phyloP scores from a whole-genome alignment of 2,888 invertebrate species.

The Steinernema carpocapsae region DNA sequence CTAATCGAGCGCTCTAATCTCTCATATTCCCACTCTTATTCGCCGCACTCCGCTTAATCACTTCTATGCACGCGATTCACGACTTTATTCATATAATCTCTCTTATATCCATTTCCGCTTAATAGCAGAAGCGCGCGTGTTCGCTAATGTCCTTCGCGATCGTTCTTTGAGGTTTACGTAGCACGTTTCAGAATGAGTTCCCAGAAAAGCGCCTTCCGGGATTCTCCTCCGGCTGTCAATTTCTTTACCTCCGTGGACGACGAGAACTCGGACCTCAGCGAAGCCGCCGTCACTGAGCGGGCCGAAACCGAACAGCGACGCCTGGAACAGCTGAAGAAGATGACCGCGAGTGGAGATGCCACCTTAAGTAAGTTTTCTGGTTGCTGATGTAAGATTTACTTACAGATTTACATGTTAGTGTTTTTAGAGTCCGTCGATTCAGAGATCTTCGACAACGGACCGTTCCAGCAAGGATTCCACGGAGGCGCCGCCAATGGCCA shows the following conservation, averaged over 20 bases:
- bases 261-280: constrained; percentile 39
- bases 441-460: constrained; percentile 63
- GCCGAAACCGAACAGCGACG: constrained; percentile 31
- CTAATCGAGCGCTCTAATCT: constrained; percentile 24
- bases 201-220: constrained; percentile 8
- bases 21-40: not conserved
- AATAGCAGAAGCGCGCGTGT: not conserved
- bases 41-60: not conserved
- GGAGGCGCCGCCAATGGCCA: constrained; percentile 44
- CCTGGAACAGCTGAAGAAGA: constrained; percentile 28
- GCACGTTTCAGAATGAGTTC: constrained; percentile 20
- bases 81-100: too few relatives aligned
- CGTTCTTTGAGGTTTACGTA: not conserved
- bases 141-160: not conserved
- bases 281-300: constrained; percentile 35
- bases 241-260: constrained; percentile 48
- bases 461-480: constrained; percentile 52
- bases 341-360: not conserved
- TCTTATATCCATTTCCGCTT: too few relatives aligned
- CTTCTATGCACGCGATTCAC: constrained; percentile 2
- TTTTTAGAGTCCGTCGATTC: constrained; percentile 63
- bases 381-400: not conserved
- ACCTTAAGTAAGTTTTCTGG: constrained; percentile 6
- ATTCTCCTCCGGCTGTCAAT: constrained; percentile 45
- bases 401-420: not conserved